Evolutionary conservation across 2,888 invertebrate genomes (phyloP), one percentile per base, ranked within the genome.

Genomic region (Strigamia crassipes): DNA sequence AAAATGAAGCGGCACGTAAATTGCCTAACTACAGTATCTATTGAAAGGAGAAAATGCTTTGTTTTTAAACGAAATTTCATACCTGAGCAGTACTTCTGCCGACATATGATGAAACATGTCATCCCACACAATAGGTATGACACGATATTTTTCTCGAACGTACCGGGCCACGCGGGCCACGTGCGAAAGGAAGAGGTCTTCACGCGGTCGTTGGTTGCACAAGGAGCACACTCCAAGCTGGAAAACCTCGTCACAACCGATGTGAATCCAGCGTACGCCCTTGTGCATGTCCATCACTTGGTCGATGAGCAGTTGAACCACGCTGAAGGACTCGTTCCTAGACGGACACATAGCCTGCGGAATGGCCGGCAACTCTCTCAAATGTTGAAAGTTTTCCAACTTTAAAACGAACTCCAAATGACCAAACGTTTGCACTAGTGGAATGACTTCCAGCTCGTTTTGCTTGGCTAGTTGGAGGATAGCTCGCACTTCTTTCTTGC

Each of bases 181-280:
- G 86, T 93, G 93, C 41, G 89, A 81, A 27, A 86, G 82, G 82
- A 85, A 85, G 12, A 85, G 82, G 38, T 83, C 83, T 42, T 85
- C 84, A 21, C 84, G 84, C 15, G 85, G 84, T 23, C 83, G 82
- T 51, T 82, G 82, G 2, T 82, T 81, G 84, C 93, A 93, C 6
- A 90, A 85, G 18, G 90, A 88, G 85, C 93, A 93, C 85, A 91
- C 90, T 0, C 92, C 92, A 89, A 93, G 90, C 85, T 92, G 92
- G 86, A 90, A 92, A 12, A 93, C 93, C 87, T 93, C 93, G 86
- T 93, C 93, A 86, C 92, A 92, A 78, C 94, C 94, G 82, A 94
- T 92, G 87, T 94, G 93, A 34, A 94, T 88, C 51, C 85, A 84
- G 18, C 83, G 84, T 9, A 86, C 83, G 38, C 85, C 83, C 1